phyloP scores from a whole-genome alignment of 2,113 vertebrate species.

The Orcinus orca region DNA sequence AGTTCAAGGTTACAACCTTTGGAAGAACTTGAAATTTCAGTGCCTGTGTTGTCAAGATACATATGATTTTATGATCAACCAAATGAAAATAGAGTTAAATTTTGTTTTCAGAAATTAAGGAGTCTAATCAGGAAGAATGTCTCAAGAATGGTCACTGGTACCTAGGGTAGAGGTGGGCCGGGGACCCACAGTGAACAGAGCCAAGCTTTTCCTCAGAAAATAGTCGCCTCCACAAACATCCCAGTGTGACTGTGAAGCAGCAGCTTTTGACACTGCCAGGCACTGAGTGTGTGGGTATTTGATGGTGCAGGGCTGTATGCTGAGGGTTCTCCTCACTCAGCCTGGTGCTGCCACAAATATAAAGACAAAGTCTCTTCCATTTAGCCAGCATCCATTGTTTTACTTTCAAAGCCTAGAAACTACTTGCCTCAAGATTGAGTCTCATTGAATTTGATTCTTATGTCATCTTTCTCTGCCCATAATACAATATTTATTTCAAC shows the following conservation, averaged over 20 bases:
- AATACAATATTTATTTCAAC: not conserved
- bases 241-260: not conserved
- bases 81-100: not conserved
- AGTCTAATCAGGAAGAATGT: not conserved
- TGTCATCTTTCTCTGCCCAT: not conserved
- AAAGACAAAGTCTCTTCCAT: not conserved
- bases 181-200: too few species aligned
- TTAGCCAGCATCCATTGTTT: not conserved
- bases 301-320: not conserved
- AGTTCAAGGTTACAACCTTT: not conserved
- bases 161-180: too few species aligned
- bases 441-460: not conserved
- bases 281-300: accelerated
- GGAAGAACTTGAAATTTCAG: not conserved
- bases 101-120: not conserved
- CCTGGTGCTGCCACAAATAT: not conserved
- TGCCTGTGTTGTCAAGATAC: not conserved
- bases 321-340: not conserved
- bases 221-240: not conserved
- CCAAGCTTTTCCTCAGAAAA: not conserved
- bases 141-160: not conserved
- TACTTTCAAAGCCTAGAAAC: not conserved
- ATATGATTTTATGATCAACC: not conserved
- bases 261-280: too few species aligned
- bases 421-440: not conserved